These are phyloP conservation scores for Ispidina lecontei DNA, from an alignment of 2,797 vertebrate species.

Conservation along the genomic window DNA sequence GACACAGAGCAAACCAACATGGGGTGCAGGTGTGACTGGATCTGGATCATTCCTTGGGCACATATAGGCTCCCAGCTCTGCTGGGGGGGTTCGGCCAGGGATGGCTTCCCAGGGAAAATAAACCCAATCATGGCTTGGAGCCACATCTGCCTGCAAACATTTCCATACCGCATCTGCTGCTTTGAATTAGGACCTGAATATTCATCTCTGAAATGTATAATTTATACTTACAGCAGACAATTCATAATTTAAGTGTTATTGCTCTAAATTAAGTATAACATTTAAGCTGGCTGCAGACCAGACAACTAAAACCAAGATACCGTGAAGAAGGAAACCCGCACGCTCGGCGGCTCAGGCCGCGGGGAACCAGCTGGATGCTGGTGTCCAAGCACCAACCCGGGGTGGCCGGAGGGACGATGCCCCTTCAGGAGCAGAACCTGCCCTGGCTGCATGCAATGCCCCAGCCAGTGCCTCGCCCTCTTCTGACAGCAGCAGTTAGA, in stretches of 20 bases:
- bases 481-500: background rate
- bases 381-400: accelerated
- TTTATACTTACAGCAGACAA: constrained; percentile 66
- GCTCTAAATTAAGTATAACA: constrained; percentile 68
- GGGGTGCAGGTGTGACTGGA: accelerated
- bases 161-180: constrained; percentile 63
- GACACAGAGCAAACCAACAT: background rate
- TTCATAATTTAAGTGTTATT: constrained; percentile 75
- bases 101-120: background rate
- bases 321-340: background rate
- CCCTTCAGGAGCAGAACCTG: background rate
- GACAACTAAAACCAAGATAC: constrained; percentile 37
- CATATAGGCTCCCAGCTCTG: accelerated
- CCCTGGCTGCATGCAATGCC: accelerated
- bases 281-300: constrained; percentile 52
- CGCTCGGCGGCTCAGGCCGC: accelerated
- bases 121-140: background rate
- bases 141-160: background rate
- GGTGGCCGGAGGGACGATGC: accelerated
- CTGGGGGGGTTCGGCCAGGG: background rate
- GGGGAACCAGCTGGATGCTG: accelerated
- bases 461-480: background rate
- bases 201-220: constrained; percentile 62
- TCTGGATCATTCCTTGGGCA: background rate
- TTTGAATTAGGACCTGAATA: constrained; percentile 63